Evolutionary conservation across 2,888 invertebrate genomes (phyloP), one percentile per base, ranked within the genome.

Genomic region (Tethea ocularis): DNA sequence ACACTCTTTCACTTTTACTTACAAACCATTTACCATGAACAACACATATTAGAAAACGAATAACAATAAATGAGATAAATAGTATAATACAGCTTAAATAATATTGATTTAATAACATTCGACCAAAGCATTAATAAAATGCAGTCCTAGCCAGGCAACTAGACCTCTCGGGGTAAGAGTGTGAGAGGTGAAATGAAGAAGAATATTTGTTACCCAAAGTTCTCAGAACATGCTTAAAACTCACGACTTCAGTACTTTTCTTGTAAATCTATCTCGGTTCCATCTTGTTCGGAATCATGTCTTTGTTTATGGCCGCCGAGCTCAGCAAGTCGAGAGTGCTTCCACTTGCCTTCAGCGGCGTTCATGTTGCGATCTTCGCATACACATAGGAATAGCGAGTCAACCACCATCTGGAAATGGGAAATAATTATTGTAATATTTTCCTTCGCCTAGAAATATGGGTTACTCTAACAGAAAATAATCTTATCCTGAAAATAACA

Each of bases 361-460:
- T 98, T 97, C 84, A 96, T 94, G 61, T 97, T 96, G 86, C 96
- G 96, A 83, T 98, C 98, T 85, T 98, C 98, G 81, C 98, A 98
- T 77, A 98, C 97, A 84, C 99, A 99, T 65, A 99, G 90, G 87
- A 99, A 97, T 58, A 99, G 91, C 0, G 99, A 98, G 84, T 99
- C 98, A 8, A 99, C 96, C 11, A 98, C 97, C 96, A 98, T 98
- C 98, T 98, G 86, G 13, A 17, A 41, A 56, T 65, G 57, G 24
- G 52, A 57, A 23, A 63, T 3, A 5, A 54, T 11, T 13, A 29
- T 38, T 29, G 51, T 15, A 22, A 13, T 26, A 26, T 26, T 26
- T 26, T 26, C 26, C 26, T 0, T 26, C 26, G 7, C n/a, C n/a
- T n/a, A n/a, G n/a, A n/a, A n/a, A n/a, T n/a, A n/a, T n/a, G n/a